A percentile compares a stretch with the other conserved stretches of the same genome.
Evolutionary conservation across 1,140 invertebrate genomes (phyloP).

Genomic region (Yoshiicerus persimilis): DNA sequence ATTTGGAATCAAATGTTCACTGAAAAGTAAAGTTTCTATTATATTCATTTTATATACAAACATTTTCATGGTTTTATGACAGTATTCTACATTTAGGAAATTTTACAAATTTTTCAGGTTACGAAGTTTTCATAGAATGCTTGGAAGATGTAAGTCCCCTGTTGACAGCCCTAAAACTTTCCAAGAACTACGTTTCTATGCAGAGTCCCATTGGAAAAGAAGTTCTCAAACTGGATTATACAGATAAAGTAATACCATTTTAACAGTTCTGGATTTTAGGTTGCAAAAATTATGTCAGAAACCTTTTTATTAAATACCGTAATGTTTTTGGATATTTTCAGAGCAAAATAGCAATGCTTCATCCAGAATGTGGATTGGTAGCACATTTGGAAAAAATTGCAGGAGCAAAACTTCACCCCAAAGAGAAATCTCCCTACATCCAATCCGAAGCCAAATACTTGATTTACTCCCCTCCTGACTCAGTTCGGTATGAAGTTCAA

Average conservation of each 20-base stretch:
- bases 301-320: neutral
- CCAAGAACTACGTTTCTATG: neutral
- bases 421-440: neutral
- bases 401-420: neutral
- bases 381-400: neutral
- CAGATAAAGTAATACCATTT: neutral
- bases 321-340: neutral
- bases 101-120: neutral
- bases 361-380: neutral
- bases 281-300: too few relatives aligned
- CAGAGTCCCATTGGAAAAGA: neutral
- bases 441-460: neutral
- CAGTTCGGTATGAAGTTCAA: neutral
- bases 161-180: neutral
- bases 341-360: neutral
- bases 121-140: slow-evolving; percentile 6
- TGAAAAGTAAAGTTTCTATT: neutral
- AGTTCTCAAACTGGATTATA: neutral
- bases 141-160: slow-evolving; percentile 4
- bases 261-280: neutral
- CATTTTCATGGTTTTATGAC: too few relatives aligned
- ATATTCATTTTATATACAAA: neutral
- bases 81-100: too few relatives aligned
- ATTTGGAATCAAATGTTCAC: neutral
- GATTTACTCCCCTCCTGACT: slow-evolving; percentile 1